These are phyloP conservation scores for Hippopotamyrus pictus DNA, from an alignment of 2,797 vertebrate species.

Conservation along the genomic window DNA sequence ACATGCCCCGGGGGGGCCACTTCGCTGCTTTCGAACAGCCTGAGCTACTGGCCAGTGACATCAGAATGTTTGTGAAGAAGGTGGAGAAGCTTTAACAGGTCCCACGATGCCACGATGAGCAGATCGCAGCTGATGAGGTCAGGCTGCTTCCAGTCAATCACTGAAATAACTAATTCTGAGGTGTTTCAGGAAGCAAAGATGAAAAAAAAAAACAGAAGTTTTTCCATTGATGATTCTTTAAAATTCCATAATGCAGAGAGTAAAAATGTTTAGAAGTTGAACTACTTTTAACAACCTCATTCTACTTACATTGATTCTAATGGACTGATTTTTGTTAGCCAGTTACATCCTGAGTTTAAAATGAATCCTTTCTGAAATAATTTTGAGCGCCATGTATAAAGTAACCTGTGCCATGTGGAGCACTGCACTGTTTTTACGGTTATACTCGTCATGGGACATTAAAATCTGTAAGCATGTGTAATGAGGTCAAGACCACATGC, in stretches of 20 bases:
- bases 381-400: background rate
- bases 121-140: background rate
- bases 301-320: background rate
- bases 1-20: constrained; percentile 74
- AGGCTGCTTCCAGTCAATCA: background rate
- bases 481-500: background rate
- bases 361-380: background rate
- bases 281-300: background rate
- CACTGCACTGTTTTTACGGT: background rate
- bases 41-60: constrained; percentile 65
- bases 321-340: background rate
- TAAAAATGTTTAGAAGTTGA: background rate
- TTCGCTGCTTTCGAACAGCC: constrained; percentile 83
- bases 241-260: background rate
- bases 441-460: background rate
- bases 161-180: background rate
- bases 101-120: background rate
- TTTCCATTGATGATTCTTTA: background rate
- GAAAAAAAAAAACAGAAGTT: background rate
- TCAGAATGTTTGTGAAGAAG: constrained; percentile 68
- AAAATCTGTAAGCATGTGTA: background rate
- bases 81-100: constrained; percentile 58
- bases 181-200: background rate
- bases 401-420: background rate
- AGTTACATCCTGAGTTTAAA: background rate